Evolutionary conservation across 2,888 invertebrate genomes (phyloP).

Genomic region (Marasmarcha lunaedactyla): DNA sequence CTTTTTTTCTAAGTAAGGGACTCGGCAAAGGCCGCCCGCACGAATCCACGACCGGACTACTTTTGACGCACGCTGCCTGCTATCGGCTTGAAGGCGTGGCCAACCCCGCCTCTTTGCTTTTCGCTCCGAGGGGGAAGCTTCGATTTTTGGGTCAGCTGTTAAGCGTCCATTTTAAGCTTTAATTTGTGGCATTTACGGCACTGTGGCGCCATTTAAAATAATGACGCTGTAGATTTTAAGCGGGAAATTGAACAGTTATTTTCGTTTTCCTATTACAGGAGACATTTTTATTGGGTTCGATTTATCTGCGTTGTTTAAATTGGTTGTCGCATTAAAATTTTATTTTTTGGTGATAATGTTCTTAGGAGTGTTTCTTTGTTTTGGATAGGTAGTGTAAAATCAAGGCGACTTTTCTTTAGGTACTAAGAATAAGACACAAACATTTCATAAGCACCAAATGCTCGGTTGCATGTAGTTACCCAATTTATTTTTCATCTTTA

Average conservation of each 20-base stretch:
- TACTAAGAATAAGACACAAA: too few relatives aligned
- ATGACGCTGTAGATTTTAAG: conserved; percentile 46
- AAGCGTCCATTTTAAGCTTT: conserved; percentile 69
- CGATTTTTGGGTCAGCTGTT: conserved; percentile 69
- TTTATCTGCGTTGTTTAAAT: conserved; percentile 6
- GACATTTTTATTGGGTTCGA: conserved; percentile 16
- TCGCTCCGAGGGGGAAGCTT: conserved; percentile 52
- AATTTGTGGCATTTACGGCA: conserved; percentile 64
- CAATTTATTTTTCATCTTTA: too few relatives aligned
- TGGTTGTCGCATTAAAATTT: too few relatives aligned
- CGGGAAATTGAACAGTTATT: conserved; percentile 36
- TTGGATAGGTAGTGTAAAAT: too few relatives aligned
- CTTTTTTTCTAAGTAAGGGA: not conserved
- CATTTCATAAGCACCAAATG: too few relatives aligned
- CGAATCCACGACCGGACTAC: conserved; percentile 45
- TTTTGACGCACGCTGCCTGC: conserved; percentile 55
- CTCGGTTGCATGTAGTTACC: too few relatives aligned
- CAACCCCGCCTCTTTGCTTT: conserved; percentile 62
- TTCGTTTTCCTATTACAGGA: conserved; percentile 38
- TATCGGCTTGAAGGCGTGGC: conserved; percentile 48
- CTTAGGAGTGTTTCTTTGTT: too few relatives aligned
- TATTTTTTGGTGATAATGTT: too few relatives aligned
- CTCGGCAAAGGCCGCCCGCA: conserved; percentile 34
- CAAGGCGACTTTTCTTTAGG: too few relatives aligned
- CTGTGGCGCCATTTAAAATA: conserved; percentile 58